Base-by-base conservation (phyloP, 1,140 invertebrate species). In the Thalassaphorura encarpata region DNA sequence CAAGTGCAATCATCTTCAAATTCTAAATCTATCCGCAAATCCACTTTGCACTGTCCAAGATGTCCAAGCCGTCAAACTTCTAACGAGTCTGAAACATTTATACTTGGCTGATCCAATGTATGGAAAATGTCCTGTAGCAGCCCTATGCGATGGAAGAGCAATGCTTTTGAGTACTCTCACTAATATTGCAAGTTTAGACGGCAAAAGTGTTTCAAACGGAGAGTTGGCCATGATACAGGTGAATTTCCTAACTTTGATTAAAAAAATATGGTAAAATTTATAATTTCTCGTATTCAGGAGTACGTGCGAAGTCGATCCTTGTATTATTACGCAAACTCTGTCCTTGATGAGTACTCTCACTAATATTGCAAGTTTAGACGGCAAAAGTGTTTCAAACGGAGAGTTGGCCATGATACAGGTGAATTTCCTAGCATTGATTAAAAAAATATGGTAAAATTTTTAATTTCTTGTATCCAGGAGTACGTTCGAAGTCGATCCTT, bases 41-140 rank as follows among this genome's bases (percentile, higher is more conserved):
- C 55, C 55, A 39, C 18, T 62, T 5, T 58, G 54, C 27, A 58
- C 58, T 8, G 18, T 58, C 5, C 60, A 58, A 54, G 60, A 62
- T 39, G 24, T 62, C 2, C 16, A 48, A 26, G 55, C 56, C 21
- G 15, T 58, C 1, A 58, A 55, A 28, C 52, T 45, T n/a, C 42
- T 58, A 6, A 8, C 40, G 6, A 58, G n/a, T 31, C 23, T 58
- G 3, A 28, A 49, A 19, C 18, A 28, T 2, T 39, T 62, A 6
- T 47, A 26, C 41, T 31, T 62, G 33, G 28, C 36, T 26, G 60
- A 62, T 28, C 51, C 60, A 50, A 21, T 54, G 28, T 58, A 58
- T 52, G 60, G 60, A 13, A 62, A 58, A 49, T 62, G 60, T 51
- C 60, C 60, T 2, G 52, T 62, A 4, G 51, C 56, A 2, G 36